Percentiles rank a stretch among this genome's conserved stretches.
These are phyloP conservation scores for Brachionus manjavacas DNA, from an alignment of 1,140 invertebrate genomes.

Conservation along the genomic window DNA sequence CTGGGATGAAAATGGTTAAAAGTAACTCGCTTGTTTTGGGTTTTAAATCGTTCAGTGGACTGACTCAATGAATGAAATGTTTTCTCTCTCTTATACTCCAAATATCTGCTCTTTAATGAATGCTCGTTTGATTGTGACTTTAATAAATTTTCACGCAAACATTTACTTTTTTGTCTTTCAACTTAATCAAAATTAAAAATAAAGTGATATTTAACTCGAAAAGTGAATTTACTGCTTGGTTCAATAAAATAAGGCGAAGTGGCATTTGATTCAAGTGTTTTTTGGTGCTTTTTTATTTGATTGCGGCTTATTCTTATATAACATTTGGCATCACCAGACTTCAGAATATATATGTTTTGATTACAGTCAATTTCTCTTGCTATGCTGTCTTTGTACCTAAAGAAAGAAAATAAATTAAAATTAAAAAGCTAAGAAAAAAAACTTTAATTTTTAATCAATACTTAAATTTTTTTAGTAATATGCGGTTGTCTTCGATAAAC, in stretches of 20 bases:
- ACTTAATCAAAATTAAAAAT: background rate
- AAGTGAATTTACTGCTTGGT: background rate
- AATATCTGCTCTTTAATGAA: conserved; percentile 29
- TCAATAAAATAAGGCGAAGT: background rate
- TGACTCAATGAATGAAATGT: background rate
- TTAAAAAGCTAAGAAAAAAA: background rate
- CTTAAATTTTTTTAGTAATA: conserved; percentile 31
- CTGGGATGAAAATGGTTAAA: background rate
- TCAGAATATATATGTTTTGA: conserved; percentile 7
- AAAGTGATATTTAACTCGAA: background rate
- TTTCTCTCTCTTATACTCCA: background rate
- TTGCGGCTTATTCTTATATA: conserved; percentile 34
- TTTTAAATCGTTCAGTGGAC: background rate
- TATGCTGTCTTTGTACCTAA: conserved; percentile 26
- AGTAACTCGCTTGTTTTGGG: background rate
- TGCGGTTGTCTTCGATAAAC: conserved; percentile 5
- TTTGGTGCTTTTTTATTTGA: conserved; percentile 41
- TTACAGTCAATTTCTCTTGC: conserved; percentile 8
- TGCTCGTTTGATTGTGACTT: conserved; percentile 5
- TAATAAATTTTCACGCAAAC: conserved; percentile 12
- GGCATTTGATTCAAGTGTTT: background rate
- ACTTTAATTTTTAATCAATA: background rate
- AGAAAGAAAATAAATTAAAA: background rate
- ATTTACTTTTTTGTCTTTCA: conserved; percentile 34
- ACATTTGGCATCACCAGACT: background rate